These are phyloP conservation scores for Nebria salina DNA, from an alignment of 2,888 invertebrate species.

Conservation along the genomic window DNA sequence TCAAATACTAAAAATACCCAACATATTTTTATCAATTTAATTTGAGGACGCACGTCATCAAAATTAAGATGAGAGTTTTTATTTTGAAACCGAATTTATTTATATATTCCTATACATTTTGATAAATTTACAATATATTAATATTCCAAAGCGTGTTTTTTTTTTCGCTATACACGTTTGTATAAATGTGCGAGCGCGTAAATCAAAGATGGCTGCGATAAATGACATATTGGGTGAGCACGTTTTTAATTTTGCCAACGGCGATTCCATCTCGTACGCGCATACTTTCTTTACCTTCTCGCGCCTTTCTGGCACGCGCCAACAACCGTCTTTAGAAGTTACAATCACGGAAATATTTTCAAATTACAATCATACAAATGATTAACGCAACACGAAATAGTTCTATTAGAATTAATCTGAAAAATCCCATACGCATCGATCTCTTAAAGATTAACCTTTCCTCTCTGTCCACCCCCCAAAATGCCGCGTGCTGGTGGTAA, in stretches of 20 bases:
- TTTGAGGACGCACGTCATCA: background rate
- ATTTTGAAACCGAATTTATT: background rate
- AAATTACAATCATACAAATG: too few species aligned
- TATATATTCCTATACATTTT: background rate
- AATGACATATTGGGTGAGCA: slow-evolving; percentile 31
- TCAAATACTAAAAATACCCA: background rate
- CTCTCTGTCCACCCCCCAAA: slow-evolving; percentile 18
- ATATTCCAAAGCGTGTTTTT: background rate
- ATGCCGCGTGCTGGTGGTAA: slow-evolving; percentile 49
- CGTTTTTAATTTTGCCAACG: slow-evolving; percentile 41
- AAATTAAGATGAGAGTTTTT: background rate
- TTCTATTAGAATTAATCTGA: background rate
- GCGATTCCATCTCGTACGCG: slow-evolving; percentile 31
- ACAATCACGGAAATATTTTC: background rate
- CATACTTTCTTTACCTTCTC: slow-evolving; percentile 40
- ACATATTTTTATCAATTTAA: background rate
- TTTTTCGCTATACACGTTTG: background rate
- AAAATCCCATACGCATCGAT: background rate
- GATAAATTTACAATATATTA: background rate
- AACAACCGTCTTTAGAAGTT: background rate
- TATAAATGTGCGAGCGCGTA: slow-evolving; percentile 5
- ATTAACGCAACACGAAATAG: background rate
- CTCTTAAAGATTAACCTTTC: slow-evolving; percentile 1
- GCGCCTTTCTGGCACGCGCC: slow-evolving; percentile 22
- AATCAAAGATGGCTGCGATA: background rate